phyloP scores from a whole-genome alignment of 2,113 vertebrate species.

The Xenopus borealis region DNA sequence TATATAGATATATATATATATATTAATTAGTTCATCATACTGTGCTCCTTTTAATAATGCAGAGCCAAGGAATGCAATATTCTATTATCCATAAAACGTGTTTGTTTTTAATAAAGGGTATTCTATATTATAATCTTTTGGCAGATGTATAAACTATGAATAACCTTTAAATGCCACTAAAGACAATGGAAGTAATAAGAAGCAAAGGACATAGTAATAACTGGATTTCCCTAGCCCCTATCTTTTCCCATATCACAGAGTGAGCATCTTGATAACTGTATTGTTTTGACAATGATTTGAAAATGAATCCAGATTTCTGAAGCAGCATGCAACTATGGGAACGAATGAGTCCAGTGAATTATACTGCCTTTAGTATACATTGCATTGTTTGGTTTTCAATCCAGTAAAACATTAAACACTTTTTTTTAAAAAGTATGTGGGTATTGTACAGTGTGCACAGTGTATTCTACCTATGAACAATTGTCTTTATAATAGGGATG shows the following conservation, averaged over 20 bases:
- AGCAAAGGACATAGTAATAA: neutral
- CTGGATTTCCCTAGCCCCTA: neutral
- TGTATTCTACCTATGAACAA: no score
- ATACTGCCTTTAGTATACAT: no score
- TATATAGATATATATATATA: neutral
- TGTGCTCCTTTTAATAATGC: neutral
- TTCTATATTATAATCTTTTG: neutral
- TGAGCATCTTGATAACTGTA: neutral
- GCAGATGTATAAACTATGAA: neutral
- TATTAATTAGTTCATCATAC: neutral
- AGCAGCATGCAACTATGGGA: no score
- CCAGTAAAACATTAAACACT: no score
- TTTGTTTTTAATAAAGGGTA: constrained; percentile 17
- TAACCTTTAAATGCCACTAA: neutral
- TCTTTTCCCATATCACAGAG: neutral
- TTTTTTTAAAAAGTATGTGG: no score
- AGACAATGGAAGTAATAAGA: neutral
- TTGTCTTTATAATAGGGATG: no score
- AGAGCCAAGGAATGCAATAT: neutral
- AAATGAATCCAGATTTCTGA: no score
- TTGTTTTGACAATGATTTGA: neutral
- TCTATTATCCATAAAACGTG: neutral
- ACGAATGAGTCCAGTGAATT: no score
- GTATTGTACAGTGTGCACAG: no score
- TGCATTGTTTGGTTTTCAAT: no score